Conservation (phyloP, 2,797 vertebrate genomes). For the Crenuchus spilurus region DNA sequence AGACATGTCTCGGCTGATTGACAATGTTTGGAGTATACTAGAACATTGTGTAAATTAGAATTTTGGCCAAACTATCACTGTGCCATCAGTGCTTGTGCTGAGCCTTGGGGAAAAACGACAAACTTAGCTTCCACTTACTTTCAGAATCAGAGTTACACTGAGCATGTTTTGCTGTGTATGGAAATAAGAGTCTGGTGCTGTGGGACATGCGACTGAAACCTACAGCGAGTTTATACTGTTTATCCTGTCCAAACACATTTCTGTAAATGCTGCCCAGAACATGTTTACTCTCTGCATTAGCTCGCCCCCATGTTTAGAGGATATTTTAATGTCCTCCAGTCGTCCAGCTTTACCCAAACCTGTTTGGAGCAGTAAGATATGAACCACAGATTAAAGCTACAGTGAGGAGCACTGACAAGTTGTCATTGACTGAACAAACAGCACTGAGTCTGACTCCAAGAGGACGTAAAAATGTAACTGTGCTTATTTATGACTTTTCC, state of each 20-base stretch:
- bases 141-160: background rate
- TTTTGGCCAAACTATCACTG: background rate
- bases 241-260: conserved; percentile 39
- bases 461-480: background rate
- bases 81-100: background rate
- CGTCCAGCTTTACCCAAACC: conserved; percentile 25
- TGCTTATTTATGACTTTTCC: background rate
- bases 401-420: background rate
- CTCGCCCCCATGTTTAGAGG: conserved; percentile 20
- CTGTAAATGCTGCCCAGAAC: conserved; percentile 39
- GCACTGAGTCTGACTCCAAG: background rate
- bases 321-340: conserved; percentile 12
- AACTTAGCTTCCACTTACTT: background rate
- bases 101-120: background rate
- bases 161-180: background rate
- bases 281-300: conserved; percentile 24
- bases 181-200: background rate
- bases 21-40: too few relatives aligned
- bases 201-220: background rate
- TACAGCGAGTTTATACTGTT: conserved; percentile 23
- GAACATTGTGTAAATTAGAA: too few relatives aligned
- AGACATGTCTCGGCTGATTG: too few relatives aligned
- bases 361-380: conserved; percentile 6
- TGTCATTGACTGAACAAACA: background rate
- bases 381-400: background rate